Evolutionary conservation across 2,888 invertebrate species (phyloP).

Genomic region (Oasisia sp.): DNA sequence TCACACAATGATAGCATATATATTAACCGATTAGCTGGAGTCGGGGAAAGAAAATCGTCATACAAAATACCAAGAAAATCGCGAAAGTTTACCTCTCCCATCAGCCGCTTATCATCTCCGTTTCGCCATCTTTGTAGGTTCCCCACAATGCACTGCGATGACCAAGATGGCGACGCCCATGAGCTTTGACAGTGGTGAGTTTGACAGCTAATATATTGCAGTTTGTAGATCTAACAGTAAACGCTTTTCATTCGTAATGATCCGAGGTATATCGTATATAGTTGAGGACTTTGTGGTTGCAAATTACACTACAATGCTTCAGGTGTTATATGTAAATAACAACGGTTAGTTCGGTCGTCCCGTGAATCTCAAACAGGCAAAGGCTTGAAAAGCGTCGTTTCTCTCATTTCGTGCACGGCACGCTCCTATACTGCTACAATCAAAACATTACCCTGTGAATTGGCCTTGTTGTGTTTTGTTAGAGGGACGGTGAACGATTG

Average conservation of each 20-base stretch:
- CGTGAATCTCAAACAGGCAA: not conserved
- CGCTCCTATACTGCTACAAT: not conserved
- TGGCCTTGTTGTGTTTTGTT: too few species aligned
- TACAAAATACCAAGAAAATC: conserved; percentile 17
- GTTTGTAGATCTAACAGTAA: not conserved
- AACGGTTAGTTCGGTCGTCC: not conserved
- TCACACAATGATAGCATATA: not conserved
- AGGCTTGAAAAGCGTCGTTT: not conserved
- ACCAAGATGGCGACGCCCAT: conserved; percentile 3
- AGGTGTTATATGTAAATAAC: not conserved
- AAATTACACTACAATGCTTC: not conserved
- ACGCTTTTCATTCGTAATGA: not conserved
- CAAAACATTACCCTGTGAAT: not conserved
- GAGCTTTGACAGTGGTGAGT: conserved; percentile 17
- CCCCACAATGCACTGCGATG: not conserved
- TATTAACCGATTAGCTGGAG: not conserved
- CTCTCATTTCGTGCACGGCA: not conserved
- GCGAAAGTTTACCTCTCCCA: conserved; percentile 17
- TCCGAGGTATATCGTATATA: not conserved
- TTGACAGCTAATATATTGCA: not conserved
- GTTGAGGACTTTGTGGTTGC: not conserved
- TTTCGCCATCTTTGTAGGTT: conserved; percentile 17
- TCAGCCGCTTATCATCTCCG: conserved; percentile 17
- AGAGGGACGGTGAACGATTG: not conserved
- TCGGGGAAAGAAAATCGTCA: not conserved